phyloP scores from a whole-genome alignment of 2,888 invertebrate genomes.

The Ophraella communa region DNA sequence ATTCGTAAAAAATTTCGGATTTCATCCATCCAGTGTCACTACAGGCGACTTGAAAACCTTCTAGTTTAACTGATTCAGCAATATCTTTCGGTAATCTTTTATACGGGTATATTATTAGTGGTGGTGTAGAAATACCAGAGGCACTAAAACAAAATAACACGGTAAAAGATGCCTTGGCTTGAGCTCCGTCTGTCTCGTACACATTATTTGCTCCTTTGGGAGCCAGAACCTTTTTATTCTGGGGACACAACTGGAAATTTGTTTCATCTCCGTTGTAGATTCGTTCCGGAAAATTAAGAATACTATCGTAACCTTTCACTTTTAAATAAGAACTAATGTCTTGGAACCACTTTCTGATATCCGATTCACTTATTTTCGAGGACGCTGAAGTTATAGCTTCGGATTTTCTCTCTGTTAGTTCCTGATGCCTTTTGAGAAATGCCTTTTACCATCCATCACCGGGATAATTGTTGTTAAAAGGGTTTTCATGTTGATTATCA shows the following conservation, averaged over 20 bases:
- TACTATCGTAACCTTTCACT: constrained; percentile 12
- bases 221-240: constrained; percentile 25
- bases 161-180: constrained; percentile 12
- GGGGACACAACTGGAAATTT: constrained; percentile 27
- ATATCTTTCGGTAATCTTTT: constrained; percentile 23
- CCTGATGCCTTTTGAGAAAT: background rate
- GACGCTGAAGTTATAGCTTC: constrained; percentile 41
- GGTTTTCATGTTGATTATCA: constrained; percentile 23
- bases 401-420: background rate
- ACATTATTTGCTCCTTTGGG: constrained; percentile 29
- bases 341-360: constrained; percentile 31
- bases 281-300: constrained; percentile 34
- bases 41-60: background rate
- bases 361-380: constrained; percentile 41
- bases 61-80: constrained; percentile 7
- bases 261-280: constrained; percentile 39
- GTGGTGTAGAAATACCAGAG: background rate
- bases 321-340: background rate
- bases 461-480: constrained; percentile 29
- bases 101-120: constrained; percentile 24
- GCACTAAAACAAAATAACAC: constrained; percentile 9
- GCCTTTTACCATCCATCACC: constrained; percentile 15
- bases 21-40: constrained; percentile 32
- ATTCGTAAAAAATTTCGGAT: constrained; percentile 30
- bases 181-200: constrained; percentile 1